Evolutionary conservation across 2,888 invertebrate genomes (phyloP).

Genomic region (Incurvaria masculella): DNA sequence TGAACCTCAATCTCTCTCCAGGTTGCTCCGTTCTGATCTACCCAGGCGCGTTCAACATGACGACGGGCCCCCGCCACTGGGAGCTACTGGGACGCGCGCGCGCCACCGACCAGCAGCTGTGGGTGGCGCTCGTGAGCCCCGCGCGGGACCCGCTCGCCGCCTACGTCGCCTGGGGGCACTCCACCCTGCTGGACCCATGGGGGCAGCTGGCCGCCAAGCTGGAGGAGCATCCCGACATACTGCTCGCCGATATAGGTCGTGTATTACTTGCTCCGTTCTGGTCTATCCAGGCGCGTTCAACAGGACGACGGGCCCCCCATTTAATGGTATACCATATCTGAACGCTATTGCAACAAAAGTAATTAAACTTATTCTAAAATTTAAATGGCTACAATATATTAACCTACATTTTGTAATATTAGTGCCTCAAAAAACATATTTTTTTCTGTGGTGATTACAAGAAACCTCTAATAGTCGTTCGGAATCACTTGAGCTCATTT

Average conservation of each 20-base stretch:
- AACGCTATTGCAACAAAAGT: no score
- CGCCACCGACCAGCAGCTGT: constrained; percentile 88
- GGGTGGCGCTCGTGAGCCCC: constrained; percentile 80
- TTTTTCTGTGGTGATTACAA: no score
- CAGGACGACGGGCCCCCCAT: constrained; percentile 92
- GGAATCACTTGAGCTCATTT: no score
- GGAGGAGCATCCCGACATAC: constrained; percentile 65
- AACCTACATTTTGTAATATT: no score
- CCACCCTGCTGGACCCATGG: constrained; percentile 82
- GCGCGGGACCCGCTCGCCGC: constrained; percentile 68
- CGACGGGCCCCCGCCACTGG: constrained; percentile 94
- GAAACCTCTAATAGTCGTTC: no score
- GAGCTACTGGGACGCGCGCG: constrained; percentile 76
- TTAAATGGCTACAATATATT: no score
- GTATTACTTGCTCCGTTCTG: constrained; percentile 30
- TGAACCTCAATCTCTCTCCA: no score
- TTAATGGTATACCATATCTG: no score
- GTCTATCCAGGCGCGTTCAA: constrained; percentile 96
- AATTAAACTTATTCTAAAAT: no score
- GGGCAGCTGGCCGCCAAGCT: constrained; percentile 68
- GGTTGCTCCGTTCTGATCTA: constrained; percentile 86
- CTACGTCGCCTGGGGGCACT: constrained; percentile 90
- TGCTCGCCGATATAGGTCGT: constrained; percentile 74
- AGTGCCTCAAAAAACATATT: no score
- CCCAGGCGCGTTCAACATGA: constrained; percentile 96